Percentiles rank a stretch among this genome's conserved stretches.
phyloP scores from a whole-genome alignment of 2,113 vertebrate genomes.

The Grallaria varia region DNA sequence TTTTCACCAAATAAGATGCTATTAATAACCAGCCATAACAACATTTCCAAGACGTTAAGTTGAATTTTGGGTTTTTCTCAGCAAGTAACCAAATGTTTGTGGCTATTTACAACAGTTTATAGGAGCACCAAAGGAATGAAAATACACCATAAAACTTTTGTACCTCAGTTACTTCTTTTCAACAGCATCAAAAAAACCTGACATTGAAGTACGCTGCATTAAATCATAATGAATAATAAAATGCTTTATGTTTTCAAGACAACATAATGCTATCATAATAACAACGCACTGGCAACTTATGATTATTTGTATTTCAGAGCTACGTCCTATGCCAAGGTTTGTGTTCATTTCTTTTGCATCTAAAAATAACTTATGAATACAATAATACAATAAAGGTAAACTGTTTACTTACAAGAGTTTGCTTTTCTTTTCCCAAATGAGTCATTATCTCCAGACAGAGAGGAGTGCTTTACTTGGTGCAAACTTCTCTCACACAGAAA shows the following conservation, averaged over 20 bases:
- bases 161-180: not conserved
- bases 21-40: not conserved
- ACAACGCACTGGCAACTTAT: not conserved
- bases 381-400: not conserved
- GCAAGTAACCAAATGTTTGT: not conserved
- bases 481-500: conserved; percentile 10
- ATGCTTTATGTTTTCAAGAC: not conserved
- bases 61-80: not conserved
- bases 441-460: not conserved
- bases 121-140: not conserved
- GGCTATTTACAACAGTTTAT: not conserved
- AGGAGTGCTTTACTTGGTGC: not conserved
- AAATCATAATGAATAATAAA: not conserved
- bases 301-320: not conserved
- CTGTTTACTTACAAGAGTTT: conserved; percentile 10
- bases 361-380: not conserved
- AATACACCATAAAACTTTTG: not conserved
- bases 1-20: not conserved
- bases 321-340: not conserved
- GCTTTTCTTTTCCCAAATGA: conserved; percentile 6
- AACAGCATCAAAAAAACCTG: not conserved
- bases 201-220: not conserved
- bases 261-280: not conserved
- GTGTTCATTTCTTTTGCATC: not conserved
- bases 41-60: not conserved